Conservation (phyloP, 2,113 vertebrate species). For the Peromyscus leucopus region DNA sequence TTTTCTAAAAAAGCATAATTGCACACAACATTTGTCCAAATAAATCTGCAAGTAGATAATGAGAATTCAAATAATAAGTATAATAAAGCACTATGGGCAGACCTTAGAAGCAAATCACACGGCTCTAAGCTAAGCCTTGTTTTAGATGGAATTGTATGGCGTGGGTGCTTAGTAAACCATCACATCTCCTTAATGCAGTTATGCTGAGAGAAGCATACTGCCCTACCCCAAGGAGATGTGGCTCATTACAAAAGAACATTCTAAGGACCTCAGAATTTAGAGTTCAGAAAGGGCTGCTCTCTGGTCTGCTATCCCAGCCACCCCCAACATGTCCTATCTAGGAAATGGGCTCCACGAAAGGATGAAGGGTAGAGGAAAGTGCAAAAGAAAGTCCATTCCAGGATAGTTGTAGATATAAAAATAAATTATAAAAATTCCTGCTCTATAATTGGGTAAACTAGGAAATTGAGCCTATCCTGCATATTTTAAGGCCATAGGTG, state of each 20-base stretch:
- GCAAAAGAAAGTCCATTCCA: background rate
- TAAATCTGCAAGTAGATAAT: conserved; percentile 87
- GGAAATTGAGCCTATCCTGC: background rate
- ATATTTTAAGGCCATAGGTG: background rate
- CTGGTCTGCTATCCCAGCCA: background rate
- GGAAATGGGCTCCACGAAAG: background rate
- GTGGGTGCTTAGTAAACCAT: conserved; percentile 39
- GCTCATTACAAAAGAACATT: background rate
- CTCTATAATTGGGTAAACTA: background rate
- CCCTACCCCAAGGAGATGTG: background rate
- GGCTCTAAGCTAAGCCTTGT: conserved; percentile 70
- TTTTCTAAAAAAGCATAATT: conserved; percentile 87
- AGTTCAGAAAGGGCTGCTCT: background rate
- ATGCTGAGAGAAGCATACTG: background rate
- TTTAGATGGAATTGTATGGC: conserved; percentile 65
- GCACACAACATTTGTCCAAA: conserved; percentile 84
- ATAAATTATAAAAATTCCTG: background rate
- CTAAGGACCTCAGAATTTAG: background rate
- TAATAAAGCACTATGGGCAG: conserved; percentile 83
- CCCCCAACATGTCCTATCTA: background rate
- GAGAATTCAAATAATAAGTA: conserved; percentile 85
- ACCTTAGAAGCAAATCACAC: conserved; percentile 79
- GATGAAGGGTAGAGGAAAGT: no score
- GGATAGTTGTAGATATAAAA: background rate
- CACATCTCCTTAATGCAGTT: background rate